These are phyloP conservation scores for Saccostrea cuccullata DNA, from an alignment of 1,140 invertebrate genomes.

Conservation along the genomic window DNA sequence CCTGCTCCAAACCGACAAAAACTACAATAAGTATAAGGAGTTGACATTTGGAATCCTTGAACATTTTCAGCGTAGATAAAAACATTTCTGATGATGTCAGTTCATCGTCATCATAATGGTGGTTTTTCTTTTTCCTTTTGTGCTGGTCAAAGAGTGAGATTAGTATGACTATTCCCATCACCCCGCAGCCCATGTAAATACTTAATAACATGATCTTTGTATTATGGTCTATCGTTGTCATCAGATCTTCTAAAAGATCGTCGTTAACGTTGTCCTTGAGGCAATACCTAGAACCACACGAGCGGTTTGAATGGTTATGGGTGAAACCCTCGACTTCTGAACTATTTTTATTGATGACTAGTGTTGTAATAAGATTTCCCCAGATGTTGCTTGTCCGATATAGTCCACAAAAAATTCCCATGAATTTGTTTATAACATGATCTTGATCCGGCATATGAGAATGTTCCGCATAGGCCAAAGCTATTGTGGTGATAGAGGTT, in stretches of 20 bases:
- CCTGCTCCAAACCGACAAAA: slow-evolving; percentile 78
- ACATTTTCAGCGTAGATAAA: slow-evolving; percentile 71
- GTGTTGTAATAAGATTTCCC: slow-evolving; percentile 75
- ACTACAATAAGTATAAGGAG: slow-evolving; percentile 77
- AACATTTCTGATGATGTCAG: slow-evolving; percentile 67
- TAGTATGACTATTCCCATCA: slow-evolving; percentile 72
- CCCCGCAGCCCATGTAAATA: slow-evolving; percentile 72
- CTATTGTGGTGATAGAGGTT: slow-evolving; percentile 74
- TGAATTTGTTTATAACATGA: slow-evolving; percentile 73
- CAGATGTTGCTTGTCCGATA: slow-evolving; percentile 75
- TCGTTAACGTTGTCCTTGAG: slow-evolving; percentile 22
- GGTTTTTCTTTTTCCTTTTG: slow-evolving; percentile 51
- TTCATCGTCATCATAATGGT: slow-evolving; percentile 53
- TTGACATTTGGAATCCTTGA: slow-evolving; percentile 75
- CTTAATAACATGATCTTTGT: slow-evolving; percentile 72
- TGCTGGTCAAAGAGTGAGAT: slow-evolving; percentile 70
- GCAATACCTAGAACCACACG: slow-evolving; percentile 51
- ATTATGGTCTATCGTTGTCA: slow-evolving; percentile 62
- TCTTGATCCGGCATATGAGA: slow-evolving; percentile 67
- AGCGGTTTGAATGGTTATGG: slow-evolving; percentile 39
- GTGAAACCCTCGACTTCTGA: slow-evolving; percentile 46
- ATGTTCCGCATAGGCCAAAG: slow-evolving; percentile 72
- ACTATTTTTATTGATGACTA: slow-evolving; percentile 69
- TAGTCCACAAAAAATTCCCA: slow-evolving; percentile 75
- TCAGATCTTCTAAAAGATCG: slow-evolving; percentile 4